Conservation (phyloP, 2,888 invertebrate species). For the Drosophila nr. perissopoda region DNA sequence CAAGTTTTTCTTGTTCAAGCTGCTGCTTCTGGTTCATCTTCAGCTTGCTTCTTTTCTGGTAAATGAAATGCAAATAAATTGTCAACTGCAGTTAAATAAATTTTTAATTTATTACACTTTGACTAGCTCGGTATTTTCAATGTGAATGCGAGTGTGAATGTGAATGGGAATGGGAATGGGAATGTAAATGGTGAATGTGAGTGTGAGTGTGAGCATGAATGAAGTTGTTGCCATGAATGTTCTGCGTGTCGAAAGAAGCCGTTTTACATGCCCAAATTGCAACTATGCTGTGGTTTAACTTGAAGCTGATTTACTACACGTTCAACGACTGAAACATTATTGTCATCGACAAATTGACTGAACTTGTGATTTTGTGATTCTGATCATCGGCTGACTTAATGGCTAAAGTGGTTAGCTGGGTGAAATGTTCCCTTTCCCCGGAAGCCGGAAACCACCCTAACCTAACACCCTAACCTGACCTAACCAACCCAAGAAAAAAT, state of each 20-base stretch:
- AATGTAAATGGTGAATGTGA: conserved; percentile 16
- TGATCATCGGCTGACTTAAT: not conserved
- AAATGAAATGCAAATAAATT: conserved; percentile 81
- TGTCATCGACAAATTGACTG: not conserved
- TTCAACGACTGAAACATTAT: not conserved
- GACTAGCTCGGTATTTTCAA: conserved; percentile 48
- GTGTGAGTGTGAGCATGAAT: not conserved
- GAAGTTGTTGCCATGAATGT: conserved; percentile 15
- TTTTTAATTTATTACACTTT: conserved; percentile 76
- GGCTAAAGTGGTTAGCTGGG: not conserved
- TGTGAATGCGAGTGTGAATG: conserved; percentile 14
- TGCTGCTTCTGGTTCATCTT: conserved; percentile 10
- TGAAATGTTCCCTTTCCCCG: not conserved
- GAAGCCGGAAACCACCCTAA: not conserved
- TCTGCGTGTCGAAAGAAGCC: conserved; percentile 25
- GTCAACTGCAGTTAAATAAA: conserved; percentile 80
- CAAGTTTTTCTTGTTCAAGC: conserved; percentile 35
- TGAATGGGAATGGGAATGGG: conserved; percentile 5
- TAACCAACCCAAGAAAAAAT: not conserved
- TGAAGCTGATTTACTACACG: no score
- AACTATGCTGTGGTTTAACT: not conserved
- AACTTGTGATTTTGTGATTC: not conserved
- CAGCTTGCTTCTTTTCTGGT: conserved; percentile 60
- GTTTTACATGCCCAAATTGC: not conserved
- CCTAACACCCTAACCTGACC: not conserved